Evolutionary conservation across 2,888 invertebrate genomes (phyloP).

Genomic region (Leucophenga montana): DNA sequence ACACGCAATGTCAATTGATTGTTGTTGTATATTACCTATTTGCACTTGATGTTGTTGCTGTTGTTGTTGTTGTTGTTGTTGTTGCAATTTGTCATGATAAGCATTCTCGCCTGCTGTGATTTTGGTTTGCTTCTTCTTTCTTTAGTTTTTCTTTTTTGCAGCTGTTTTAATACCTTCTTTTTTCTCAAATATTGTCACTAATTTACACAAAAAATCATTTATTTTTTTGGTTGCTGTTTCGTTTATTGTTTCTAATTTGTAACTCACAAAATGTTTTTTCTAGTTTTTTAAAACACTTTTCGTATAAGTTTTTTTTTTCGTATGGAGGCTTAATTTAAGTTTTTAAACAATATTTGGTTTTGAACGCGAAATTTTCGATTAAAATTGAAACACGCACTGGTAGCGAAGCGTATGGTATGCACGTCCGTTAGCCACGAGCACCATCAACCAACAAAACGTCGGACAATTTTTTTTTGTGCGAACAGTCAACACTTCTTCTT

Average conservation of each 20-base stretch:
- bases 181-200: background rate
- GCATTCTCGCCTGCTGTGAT: constrained; percentile 5
- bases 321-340: background rate
- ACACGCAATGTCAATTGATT: constrained; percentile 49
- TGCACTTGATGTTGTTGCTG: constrained; percentile 3
- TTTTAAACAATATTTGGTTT: background rate
- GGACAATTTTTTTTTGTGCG: no score
- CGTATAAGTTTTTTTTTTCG: no score
- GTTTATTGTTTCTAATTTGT: background rate
- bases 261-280: no score
- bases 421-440: no score
- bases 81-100: constrained; percentile 19
- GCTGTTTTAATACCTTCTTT: constrained; percentile 6
- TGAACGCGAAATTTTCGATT: no score
- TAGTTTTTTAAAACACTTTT: no score
- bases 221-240: no score
- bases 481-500: no score
- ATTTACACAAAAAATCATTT: background rate
- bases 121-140: constrained; percentile 8
- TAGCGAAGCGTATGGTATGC: no score
- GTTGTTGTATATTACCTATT: constrained; percentile 7
- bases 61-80: constrained; percentile 19
- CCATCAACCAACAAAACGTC: no score
- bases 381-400: no score
- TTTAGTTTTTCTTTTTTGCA: constrained; percentile 19